These are phyloP conservation scores for Bubalus kerabau DNA, from an alignment of 2,113 vertebrate genomes.

Conservation along the genomic window DNA sequence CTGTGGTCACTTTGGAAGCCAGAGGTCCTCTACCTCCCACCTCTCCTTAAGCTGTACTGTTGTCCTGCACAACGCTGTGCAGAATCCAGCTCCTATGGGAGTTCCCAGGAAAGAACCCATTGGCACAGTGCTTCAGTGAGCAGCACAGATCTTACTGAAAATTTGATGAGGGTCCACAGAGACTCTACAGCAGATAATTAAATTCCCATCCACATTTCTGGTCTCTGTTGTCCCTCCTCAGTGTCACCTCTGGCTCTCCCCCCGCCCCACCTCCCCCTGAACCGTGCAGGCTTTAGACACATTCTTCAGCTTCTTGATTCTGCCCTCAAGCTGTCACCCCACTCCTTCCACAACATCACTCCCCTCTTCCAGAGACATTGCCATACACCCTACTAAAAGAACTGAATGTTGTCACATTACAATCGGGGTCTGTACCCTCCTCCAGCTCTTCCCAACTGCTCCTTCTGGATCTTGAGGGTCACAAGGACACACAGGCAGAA, in stretches of 20 bases:
- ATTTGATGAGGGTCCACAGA: neutral
- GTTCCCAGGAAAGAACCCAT: neutral
- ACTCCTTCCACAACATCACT: neutral
- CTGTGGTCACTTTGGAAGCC: neutral
- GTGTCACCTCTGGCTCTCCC: neutral
- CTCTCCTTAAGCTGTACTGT: neutral
- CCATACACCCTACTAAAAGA: neutral
- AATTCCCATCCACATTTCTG: neutral
- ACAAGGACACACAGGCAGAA: neutral
- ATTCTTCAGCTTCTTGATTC: neutral
- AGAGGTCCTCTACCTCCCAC: neutral
- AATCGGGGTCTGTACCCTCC: neutral
- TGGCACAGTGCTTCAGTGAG: neutral
- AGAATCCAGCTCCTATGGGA: neutral
- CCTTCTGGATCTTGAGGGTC: neutral
- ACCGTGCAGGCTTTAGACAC: neutral
- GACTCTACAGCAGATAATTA: neutral
- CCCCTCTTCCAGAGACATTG: neutral
- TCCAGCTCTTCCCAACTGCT: neutral
- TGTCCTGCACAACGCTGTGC: neutral
- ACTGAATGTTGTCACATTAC: neutral
- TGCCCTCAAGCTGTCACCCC: neutral
- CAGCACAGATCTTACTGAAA: neutral
- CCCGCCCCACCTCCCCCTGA: fast-evolving
- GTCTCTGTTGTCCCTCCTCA: neutral